Conservation (phyloP, 1,140 invertebrate species). For the Harpegnathos saltator region DNA sequence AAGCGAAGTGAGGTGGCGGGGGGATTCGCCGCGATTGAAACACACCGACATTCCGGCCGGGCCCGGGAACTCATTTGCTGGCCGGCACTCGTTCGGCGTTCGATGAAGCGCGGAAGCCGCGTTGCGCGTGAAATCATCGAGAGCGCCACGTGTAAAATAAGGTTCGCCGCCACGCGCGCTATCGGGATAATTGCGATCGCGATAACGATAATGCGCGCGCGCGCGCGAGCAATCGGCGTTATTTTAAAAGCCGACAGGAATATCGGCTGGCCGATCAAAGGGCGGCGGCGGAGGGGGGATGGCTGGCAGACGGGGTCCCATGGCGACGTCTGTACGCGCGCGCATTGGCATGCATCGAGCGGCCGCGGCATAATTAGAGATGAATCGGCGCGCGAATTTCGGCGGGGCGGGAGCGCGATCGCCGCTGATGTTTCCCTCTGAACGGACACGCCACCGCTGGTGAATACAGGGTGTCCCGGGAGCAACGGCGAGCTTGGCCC, state of each 20-base stretch:
- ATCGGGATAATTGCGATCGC: not conserved
- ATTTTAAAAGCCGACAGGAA: not conserved
- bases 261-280: slow-evolving; percentile 10
- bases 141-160: slow-evolving; percentile 19
- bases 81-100: slow-evolving; percentile 44
- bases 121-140: slow-evolving; percentile 29
- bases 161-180: not conserved
- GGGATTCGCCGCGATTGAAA: slow-evolving; percentile 52
- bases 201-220: slow-evolving; percentile 1
- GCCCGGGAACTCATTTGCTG: slow-evolving; percentile 56
- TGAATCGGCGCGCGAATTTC: slow-evolving; percentile 67
- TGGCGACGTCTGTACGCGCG: slow-evolving; percentile 14
- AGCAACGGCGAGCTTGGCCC: slow-evolving; percentile 8
- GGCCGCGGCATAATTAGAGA: slow-evolving; percentile 63
- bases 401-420: slow-evolving; percentile 14
- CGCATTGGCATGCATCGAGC: slow-evolving; percentile 38
- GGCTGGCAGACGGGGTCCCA: not conserved
- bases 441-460: slow-evolving; percentile 54
- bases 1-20: slow-evolving; percentile 54
- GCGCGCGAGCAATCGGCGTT: no score
- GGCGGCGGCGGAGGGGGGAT: not conserved
- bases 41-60: slow-evolving; percentile 37
- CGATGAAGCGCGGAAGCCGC: not conserved
- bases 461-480: slow-evolving; percentile 13
- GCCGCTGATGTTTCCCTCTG: slow-evolving; percentile 63